phyloP scores from a whole-genome alignment of 2,888 invertebrate genomes.

The Sthenelais limicola region DNA sequence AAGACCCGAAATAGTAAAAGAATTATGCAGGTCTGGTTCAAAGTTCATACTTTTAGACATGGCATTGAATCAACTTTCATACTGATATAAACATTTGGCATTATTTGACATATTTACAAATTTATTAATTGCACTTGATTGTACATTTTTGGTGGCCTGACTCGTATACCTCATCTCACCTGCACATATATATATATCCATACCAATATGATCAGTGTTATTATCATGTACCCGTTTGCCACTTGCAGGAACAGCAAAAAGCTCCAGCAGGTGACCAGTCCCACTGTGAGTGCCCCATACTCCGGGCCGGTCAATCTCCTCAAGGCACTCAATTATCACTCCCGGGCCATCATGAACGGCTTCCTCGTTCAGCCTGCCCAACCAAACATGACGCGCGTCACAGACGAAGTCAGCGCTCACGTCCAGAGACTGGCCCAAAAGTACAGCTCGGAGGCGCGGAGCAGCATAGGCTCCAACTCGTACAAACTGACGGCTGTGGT shows the following conservation, averaged over 20 bases:
- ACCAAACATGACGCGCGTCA: slow-evolving; percentile 12
- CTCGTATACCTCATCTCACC: too few relatives aligned
- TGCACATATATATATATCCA: too few relatives aligned
- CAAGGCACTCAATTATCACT: slow-evolving; percentile 67
- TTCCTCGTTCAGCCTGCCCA: slow-evolving; percentile 54
- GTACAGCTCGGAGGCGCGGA: slow-evolving; percentile 43
- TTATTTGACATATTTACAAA: too few relatives aligned
- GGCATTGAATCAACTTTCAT: too few relatives aligned
- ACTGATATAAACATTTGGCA: too few relatives aligned
- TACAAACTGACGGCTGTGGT: slow-evolving; percentile 89
- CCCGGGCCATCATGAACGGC: slow-evolving; percentile 60
- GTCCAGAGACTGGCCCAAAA: slow-evolving; percentile 48
- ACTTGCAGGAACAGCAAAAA: slow-evolving; percentile 33
- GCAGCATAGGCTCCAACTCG: slow-evolving; percentile 57
- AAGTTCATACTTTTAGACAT: too few relatives aligned
- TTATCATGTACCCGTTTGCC: too few relatives aligned
- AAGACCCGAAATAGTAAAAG: too few relatives aligned
- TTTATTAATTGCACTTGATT: too few relatives aligned
- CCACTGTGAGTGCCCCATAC: slow-evolving; percentile 46
- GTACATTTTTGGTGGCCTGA: too few relatives aligned
- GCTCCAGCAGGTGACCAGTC: slow-evolving; percentile 33
- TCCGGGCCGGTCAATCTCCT: slow-evolving; percentile 65
- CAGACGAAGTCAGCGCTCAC: slow-evolving; percentile 17
- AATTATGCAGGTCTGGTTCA: too few relatives aligned
- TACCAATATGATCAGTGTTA: too few relatives aligned